A percentile compares a stretch with the other conserved stretches of the same genome.
Evolutionary conservation across 2,888 invertebrate genomes (phyloP).

Genomic region (Erebia ligea): DNA sequence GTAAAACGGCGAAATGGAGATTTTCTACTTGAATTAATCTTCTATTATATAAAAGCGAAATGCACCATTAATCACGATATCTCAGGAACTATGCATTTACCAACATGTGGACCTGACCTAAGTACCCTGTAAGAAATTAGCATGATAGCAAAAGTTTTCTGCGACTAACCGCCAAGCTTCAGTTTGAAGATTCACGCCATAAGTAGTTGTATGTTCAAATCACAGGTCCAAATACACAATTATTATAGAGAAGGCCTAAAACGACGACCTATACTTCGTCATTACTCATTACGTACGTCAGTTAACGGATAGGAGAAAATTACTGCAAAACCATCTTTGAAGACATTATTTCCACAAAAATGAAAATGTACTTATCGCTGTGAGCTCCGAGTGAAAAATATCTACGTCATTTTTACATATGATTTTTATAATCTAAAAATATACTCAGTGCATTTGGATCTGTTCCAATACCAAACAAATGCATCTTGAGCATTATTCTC

Average conservation of each 20-base stretch:
- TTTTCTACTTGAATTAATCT: slow-evolving; percentile 51
- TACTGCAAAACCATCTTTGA: background rate
- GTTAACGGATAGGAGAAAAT: background rate
- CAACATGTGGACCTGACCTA: no score
- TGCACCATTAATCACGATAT: no score
- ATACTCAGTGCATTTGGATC: slow-evolving; percentile 11
- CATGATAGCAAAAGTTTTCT: no score
- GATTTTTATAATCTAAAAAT: slow-evolving; percentile 14
- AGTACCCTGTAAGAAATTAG: no score
- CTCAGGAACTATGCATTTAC: no score
- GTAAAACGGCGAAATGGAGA: slow-evolving; percentile 46
- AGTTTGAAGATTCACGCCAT: no score
- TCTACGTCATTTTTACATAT: background rate
- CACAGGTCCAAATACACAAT: no score
- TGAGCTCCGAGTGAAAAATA: background rate
- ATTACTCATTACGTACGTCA: no score
- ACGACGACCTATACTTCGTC: no score
- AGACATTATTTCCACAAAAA: background rate
- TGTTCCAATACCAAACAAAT: slow-evolving; percentile 10
- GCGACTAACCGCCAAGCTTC: no score
- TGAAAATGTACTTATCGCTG: background rate
- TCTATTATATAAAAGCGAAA: slow-evolving; percentile 11
- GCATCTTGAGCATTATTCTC: slow-evolving; percentile 7
- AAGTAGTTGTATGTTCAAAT: no score
- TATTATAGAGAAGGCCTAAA: no score